phyloP scores from a whole-genome alignment of 2,888 invertebrate genomes.

The Erpobdella octoculata region DNA sequence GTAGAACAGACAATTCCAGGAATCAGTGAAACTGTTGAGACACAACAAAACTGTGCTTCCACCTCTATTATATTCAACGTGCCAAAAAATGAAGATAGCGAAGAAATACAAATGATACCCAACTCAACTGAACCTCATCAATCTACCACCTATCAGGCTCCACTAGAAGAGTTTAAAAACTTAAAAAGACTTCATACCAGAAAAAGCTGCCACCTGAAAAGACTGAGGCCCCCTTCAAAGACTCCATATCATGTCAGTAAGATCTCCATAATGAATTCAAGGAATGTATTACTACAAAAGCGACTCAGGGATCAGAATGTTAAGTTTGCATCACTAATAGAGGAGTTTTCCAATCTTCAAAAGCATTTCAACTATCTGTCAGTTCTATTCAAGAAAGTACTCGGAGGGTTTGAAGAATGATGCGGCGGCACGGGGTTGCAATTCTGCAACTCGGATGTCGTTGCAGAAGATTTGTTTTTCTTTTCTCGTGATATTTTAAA shows the following conservation, averaged over 20 bases:
- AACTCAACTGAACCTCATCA: constrained; percentile 7
- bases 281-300: not conserved
- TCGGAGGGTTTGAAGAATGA: not conserved
- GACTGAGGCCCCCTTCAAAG: too few species aligned
- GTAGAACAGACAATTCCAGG: not conserved
- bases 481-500: too few species aligned
- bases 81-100: not conserved
- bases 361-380: constrained; percentile 3
- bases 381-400: constrained; percentile 13
- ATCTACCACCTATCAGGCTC: too few species aligned
- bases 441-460: too few species aligned
- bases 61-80: not conserved
- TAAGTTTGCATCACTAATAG: not conserved
- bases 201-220: too few species aligned
- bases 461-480: too few species aligned
- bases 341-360: not conserved
- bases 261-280: constrained; percentile 15
- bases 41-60: not conserved
- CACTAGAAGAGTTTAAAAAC: too few species aligned
- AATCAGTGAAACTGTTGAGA: not conserved
- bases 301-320: not conserved
- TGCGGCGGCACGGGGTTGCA: too few species aligned
- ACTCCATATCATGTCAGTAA: too few species aligned
- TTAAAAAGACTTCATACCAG: too few species aligned
- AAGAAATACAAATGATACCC: not conserved